phyloP scores from a whole-genome alignment of 2,888 invertebrate species.

The Ferdinandea cuprea region DNA sequence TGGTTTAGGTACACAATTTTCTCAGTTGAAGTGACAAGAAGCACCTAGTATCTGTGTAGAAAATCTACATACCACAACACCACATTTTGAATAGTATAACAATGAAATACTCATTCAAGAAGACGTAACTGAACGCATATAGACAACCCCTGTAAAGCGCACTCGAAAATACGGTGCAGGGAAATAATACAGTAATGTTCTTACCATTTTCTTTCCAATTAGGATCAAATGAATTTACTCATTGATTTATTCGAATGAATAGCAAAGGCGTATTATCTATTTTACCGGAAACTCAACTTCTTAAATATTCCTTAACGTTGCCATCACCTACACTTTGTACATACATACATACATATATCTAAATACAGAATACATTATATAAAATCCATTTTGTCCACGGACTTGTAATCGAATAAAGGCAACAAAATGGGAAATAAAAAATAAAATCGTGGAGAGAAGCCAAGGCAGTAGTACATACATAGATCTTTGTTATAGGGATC shows the following conservation, averaged over 20 bases:
- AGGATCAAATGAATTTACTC: constrained; percentile 51
- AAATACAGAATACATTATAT: neutral
- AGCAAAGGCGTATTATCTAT: constrained; percentile 24
- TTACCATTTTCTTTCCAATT: constrained; percentile 51
- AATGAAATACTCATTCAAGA: too few species aligned
- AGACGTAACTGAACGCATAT: too few species aligned
- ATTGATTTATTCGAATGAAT: constrained; percentile 34
- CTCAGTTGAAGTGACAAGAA: too few species aligned
- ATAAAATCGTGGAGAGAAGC: neutral
- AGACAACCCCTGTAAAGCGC: too few species aligned
- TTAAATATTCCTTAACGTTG: neutral
- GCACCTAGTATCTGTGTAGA: too few species aligned
- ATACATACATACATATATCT: too few species aligned
- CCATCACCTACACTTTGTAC: neutral
- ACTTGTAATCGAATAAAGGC: constrained; percentile 36
- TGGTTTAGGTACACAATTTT: too few species aligned
- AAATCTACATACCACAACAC: too few species aligned
- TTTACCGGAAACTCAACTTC: constrained; percentile 36
- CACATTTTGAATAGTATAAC: too few species aligned
- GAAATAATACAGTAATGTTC: too few species aligned
- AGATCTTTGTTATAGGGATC: constrained; percentile 50
- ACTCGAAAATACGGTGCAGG: too few species aligned
- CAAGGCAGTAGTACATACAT: constrained; percentile 31
- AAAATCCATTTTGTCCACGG: neutral
- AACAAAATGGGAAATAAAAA: constrained; percentile 7